A percentile compares a stretch with the other conserved stretches of the same genome.
phyloP scores from a whole-genome alignment of 2,797 vertebrate species.

The Huso huso region DNA sequence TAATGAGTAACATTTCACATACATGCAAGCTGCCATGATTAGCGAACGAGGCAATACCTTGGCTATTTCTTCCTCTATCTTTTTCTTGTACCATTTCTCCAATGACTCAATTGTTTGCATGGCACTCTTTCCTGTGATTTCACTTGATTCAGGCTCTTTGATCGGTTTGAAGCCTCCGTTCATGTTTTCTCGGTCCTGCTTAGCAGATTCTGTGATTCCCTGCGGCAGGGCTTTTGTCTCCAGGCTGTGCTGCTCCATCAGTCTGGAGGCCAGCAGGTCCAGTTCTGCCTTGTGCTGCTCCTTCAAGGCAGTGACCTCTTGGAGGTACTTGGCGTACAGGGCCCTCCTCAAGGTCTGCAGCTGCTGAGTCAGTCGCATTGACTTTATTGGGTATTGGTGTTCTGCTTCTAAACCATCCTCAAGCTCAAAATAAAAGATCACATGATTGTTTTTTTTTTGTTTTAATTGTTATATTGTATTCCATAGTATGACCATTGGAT shows the following conservation, averaged over 20 bases:
- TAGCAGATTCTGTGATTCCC: slow-evolving; percentile 19
- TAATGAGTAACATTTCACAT: no score
- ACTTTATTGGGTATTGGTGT: slow-evolving; percentile 20
- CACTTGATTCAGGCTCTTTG: slow-evolving; percentile 31
- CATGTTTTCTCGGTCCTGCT: slow-evolving; percentile 11
- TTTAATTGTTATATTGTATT: no score
- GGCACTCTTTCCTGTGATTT: slow-evolving; percentile 23
- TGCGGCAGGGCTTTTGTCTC: slow-evolving; percentile 20
- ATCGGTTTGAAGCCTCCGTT: slow-evolving; percentile 18
- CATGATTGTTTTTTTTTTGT: no score
- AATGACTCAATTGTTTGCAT: slow-evolving; percentile 30
- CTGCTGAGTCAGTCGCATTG: slow-evolving; percentile 44
- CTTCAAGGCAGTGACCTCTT: slow-evolving; percentile 51
- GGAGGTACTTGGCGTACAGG: slow-evolving; percentile 49
- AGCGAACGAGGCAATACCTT: slow-evolving; percentile 60
- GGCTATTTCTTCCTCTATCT: slow-evolving; percentile 83
- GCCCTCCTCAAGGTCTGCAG: slow-evolving; percentile 53
- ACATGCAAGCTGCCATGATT: no score
- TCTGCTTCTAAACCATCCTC: slow-evolving; percentile 30
- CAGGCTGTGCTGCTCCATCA: slow-evolving; percentile 28
- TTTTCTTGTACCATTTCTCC: slow-evolving; percentile 67
- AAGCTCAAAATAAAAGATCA: slow-evolving; percentile 15
- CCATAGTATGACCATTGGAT: no score
- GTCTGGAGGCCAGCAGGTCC: slow-evolving; percentile 18
- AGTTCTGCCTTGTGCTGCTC: slow-evolving; percentile 54